These are phyloP conservation scores for Dusona sp. DNA, from an alignment of 2,888 invertebrate genomes.

Conservation along the genomic window DNA sequence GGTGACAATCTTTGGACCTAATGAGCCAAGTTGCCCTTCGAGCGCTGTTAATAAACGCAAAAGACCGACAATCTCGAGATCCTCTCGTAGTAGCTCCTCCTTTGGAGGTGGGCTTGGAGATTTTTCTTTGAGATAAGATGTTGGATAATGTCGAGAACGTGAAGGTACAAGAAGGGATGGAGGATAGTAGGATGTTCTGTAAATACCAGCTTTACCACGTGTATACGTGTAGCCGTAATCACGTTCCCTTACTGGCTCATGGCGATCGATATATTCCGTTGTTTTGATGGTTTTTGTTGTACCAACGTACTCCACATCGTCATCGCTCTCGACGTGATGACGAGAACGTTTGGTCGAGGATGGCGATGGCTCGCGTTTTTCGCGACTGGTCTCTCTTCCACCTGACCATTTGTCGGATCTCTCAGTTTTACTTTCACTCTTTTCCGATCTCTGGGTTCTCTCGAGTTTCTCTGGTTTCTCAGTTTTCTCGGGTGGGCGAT, in stretches of 20 bases:
- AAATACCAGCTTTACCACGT: conserved; percentile 66
- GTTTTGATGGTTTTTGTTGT: conserved; percentile 77
- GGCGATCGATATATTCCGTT: conserved; percentile 78
- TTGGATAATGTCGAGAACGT: conserved; percentile 75
- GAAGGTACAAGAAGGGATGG: conserved; percentile 65
- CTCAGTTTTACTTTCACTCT: conserved; percentile 29
- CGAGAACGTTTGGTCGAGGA: conserved; percentile 68
- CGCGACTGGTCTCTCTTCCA: conserved; percentile 53
- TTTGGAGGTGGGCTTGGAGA: conserved; percentile 77
- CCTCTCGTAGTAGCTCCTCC: conserved; percentile 79
- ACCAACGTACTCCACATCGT: conserved; percentile 83
- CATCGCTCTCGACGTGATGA: conserved; percentile 79
- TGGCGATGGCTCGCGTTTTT: conserved; percentile 73
- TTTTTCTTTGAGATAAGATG: conserved; percentile 81
- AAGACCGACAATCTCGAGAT: conserved; percentile 84
- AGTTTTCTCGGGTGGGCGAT: conserved; percentile 77
- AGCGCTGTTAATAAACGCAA: conserved; percentile 92
- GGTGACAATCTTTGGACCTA: conserved; percentile 92
- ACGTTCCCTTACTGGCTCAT: conserved; percentile 71
- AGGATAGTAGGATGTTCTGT: conserved; percentile 70
- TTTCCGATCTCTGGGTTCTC: conserved; percentile 42
- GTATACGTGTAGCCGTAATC: conserved; percentile 69
- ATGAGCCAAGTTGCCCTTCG: conserved; percentile 93
- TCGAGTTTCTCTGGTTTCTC: conserved; percentile 69
- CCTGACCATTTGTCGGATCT: conserved; percentile 48